These are phyloP conservation scores for Stenoptilia bipunctidactyla DNA, from an alignment of 2,888 invertebrate genomes.

Conservation along the genomic window DNA sequence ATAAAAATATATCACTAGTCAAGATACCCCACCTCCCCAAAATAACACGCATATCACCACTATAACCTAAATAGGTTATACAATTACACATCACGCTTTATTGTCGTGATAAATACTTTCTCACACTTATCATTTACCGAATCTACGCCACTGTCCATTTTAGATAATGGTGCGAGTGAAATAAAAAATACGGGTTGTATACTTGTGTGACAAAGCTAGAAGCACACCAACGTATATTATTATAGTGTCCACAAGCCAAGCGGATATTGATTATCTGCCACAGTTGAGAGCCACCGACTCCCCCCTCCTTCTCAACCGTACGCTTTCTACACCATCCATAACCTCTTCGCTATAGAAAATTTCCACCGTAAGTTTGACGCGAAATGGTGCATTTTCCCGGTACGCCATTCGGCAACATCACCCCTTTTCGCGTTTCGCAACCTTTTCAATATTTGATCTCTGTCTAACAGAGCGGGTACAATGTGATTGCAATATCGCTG, in stretches of 20 bases:
- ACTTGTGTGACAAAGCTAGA: conserved; percentile 34
- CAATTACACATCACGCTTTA: conserved; percentile 69
- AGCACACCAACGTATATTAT: conserved; percentile 68
- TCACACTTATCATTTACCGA: conserved; percentile 72
- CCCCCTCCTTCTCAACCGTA: conserved; percentile 38
- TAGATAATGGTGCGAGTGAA: conserved; percentile 62
- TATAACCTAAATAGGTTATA: conserved; percentile 58
- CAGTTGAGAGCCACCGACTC: conserved; percentile 66
- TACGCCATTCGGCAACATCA: conserved; percentile 23
- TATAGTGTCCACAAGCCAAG: conserved; percentile 73
- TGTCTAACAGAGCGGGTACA: conserved; percentile 63
- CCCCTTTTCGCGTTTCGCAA: conserved; percentile 31
- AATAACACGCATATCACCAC: conserved; percentile 36
- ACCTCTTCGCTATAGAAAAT: conserved; percentile 20
- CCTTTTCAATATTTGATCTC: conserved; percentile 70
- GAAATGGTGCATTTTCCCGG: conserved; percentile 37
- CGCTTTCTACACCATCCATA: conserved; percentile 35
- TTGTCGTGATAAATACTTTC: conserved; percentile 71
- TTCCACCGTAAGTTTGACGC: conserved; percentile 30
- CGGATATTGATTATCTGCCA: conserved; percentile 74
- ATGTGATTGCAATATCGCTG: conserved; percentile 56
- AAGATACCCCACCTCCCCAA: conserved; percentile 18
- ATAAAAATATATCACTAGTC: conserved; percentile 50
- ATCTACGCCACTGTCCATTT: conserved; percentile 72
- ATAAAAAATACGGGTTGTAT: conserved; percentile 23